Percentiles rank a stretch among this genome's conserved stretches.
phyloP scores from a whole-genome alignment of 53 echinoderm and acorn worm species.

The Apostichopus leukothele region DNA sequence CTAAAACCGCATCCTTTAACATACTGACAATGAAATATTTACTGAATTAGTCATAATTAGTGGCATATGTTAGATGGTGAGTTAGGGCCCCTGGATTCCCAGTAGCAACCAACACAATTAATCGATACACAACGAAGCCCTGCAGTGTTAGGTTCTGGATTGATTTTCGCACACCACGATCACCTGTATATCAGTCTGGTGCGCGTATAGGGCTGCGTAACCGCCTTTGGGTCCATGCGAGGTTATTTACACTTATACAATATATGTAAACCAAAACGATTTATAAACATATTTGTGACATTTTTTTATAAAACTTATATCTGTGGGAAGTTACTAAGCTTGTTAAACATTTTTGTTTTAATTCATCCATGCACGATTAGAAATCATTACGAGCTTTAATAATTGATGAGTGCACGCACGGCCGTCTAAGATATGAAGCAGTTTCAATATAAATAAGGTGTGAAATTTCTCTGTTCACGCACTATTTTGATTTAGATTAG shows the following conservation, averaged over 20 bases:
- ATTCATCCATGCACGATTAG: too few relatives aligned
- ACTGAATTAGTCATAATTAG: neutral
- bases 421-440: too few relatives aligned
- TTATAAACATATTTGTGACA: too few relatives aligned
- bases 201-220: neutral
- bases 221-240: neutral
- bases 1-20: neutral
- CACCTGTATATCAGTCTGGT: neutral
- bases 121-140: neutral
- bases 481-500: too few relatives aligned
- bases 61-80: neutral
- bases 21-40: neutral
- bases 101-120: neutral
- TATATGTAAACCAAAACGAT: neutral
- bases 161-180: neutral
- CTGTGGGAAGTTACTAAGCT: too few relatives aligned
- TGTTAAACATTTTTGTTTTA: too few relatives aligned
- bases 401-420: too few relatives aligned
- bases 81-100: neutral
- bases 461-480: too few relatives aligned
- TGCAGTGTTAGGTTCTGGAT: neutral
- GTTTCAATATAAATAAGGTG: too few relatives aligned
- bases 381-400: too few relatives aligned
- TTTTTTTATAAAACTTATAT: too few relatives aligned
- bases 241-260: neutral